phyloP scores from a whole-genome alignment of 2,113 vertebrate species.

The Thermophis baileyi region DNA sequence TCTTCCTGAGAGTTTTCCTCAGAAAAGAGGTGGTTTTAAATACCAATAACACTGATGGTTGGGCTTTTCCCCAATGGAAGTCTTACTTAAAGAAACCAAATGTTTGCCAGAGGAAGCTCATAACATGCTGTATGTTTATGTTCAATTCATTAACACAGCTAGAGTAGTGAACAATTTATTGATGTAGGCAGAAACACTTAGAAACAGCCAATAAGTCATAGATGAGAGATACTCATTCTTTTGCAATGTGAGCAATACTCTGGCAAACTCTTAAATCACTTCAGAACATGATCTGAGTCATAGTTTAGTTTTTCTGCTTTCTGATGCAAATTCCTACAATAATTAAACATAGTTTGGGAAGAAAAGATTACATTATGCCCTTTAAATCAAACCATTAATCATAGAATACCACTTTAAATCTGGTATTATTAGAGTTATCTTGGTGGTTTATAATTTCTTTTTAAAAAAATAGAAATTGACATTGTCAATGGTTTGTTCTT shows the following conservation, averaged over 20 bases:
- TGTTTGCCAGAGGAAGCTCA: constrained; percentile 68
- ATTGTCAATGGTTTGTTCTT: background rate
- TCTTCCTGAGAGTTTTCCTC: constrained; percentile 2
- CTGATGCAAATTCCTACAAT: constrained; percentile 27
- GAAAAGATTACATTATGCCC: constrained; percentile 29
- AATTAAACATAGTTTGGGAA: constrained; percentile 34
- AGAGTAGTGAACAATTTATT: constrained; percentile 73
- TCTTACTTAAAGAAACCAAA: constrained; percentile 58
- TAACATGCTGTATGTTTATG: constrained; percentile 72
- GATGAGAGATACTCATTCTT: constrained; percentile 52
- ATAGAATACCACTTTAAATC: background rate
- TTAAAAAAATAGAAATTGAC: background rate
- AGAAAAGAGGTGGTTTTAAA: constrained; percentile 5
- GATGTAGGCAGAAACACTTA: constrained; percentile 72
- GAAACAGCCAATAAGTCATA: constrained; percentile 67
- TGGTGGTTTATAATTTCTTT: constrained; percentile 12
- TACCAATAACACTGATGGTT: background rate
- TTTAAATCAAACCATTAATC: constrained; percentile 37
- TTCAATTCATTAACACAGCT: constrained; percentile 78
- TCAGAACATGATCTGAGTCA: constrained; percentile 30
- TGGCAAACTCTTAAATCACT: constrained; percentile 43
- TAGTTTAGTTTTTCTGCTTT: constrained; percentile 33
- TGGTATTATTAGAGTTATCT: constrained; percentile 9
- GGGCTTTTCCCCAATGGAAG: constrained; percentile 31
- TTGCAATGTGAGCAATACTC: constrained; percentile 31